Evolutionary conservation across 64 coral and sea anemone species (phyloP), one percentile per base, ranked within the genome.

Genomic region (Actinia tenebrosa): DNA sequence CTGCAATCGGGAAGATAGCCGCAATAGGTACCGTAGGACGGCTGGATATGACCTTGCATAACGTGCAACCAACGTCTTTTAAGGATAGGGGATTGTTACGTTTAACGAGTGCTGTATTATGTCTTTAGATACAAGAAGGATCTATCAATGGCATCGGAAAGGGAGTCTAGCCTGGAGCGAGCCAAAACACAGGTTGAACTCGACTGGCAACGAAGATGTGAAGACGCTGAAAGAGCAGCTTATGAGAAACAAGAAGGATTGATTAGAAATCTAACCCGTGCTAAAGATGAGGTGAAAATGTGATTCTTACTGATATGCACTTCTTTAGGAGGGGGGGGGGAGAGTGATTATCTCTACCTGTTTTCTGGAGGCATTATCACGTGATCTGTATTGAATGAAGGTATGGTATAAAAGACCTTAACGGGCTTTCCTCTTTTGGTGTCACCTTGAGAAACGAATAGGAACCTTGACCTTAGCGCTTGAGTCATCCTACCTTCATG

Each of bases 141-240:
- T 54, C 78, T 99, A 22, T 80, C 93, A 1, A 19, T 93, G 27
- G 93, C 97, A 10, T 68, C 94, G 22, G 97, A 95, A 79, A 84
- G 97, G 17, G 97, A 99, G 86, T 92, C 97, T 27, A 82, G 84
- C 71, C 80, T 95, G 1, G 93, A 99, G 56, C 85, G 83, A 43
- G 10, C 91, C 37, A 95, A 87, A 53, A 87, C 97, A 20, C 97
- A 99, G n/a, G 16, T 93, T 5, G 97, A 95, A 87, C 62, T 99
- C 17, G 93, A 99, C 83, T 99, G 93, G 97, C 91, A 99, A 66
- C 93, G 97, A n/a, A 87, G 97, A 20, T 99, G 91, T 89, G 97
- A 99, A 45, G 97, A 99, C 26, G 85, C 93, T 64, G 97, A 99
- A 86, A 94, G 97, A 68, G 83, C 87, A 26, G 93, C 90, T 27